Conservation (phyloP, 2,797 vertebrate genomes). For the Channa striata region DNA sequence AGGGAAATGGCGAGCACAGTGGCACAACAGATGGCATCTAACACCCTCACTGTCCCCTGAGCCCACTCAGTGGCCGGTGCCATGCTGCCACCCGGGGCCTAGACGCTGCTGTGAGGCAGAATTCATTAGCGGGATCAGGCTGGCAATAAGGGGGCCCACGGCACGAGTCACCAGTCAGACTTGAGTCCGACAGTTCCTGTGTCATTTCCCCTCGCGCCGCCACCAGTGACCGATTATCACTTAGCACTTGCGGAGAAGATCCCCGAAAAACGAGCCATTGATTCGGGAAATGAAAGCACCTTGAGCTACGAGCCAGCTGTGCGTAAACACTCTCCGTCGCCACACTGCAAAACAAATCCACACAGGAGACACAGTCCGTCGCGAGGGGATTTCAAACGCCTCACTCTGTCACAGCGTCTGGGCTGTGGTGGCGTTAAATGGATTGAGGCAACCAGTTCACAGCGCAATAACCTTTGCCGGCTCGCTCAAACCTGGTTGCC, state of each 20-base stretch:
- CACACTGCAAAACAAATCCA: slow-evolving; percentile 64
- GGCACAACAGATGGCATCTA: slow-evolving; percentile 69
- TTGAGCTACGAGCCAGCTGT: slow-evolving; percentile 53
- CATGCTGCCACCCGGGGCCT: slow-evolving; percentile 61
- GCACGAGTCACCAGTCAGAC: slow-evolving; percentile 9
- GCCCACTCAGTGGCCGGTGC: slow-evolving; percentile 66
- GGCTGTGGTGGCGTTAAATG: slow-evolving; percentile 59
- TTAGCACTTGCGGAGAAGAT: slow-evolving; percentile 46
- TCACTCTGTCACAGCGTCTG: slow-evolving; percentile 39
- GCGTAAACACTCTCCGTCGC: slow-evolving; percentile 55
- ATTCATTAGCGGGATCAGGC: slow-evolving; percentile 72
- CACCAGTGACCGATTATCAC: slow-evolving; percentile 38
- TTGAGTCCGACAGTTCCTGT: slow-evolving; percentile 28
- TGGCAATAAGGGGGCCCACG: slow-evolving; percentile 40
- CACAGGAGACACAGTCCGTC: slow-evolving; percentile 37
- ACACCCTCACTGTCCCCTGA: slow-evolving; percentile 45
- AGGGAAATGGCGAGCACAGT: slow-evolving; percentile 33
- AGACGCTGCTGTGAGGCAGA: slow-evolving; percentile 60
- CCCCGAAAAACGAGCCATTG: slow-evolving; percentile 60
- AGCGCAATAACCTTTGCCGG: slow-evolving; percentile 52
- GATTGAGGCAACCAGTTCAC: slow-evolving; percentile 64
- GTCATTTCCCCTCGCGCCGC: slow-evolving; percentile 7
- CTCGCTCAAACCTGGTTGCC: slow-evolving; percentile 41
- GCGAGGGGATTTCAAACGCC: slow-evolving; percentile 37
- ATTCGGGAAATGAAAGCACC: slow-evolving; percentile 72